Evolutionary conservation across 1,140 invertebrate genomes (phyloP), one percentile per base, ranked within the genome.

Genomic region (Temnothorax longispinosus): DNA sequence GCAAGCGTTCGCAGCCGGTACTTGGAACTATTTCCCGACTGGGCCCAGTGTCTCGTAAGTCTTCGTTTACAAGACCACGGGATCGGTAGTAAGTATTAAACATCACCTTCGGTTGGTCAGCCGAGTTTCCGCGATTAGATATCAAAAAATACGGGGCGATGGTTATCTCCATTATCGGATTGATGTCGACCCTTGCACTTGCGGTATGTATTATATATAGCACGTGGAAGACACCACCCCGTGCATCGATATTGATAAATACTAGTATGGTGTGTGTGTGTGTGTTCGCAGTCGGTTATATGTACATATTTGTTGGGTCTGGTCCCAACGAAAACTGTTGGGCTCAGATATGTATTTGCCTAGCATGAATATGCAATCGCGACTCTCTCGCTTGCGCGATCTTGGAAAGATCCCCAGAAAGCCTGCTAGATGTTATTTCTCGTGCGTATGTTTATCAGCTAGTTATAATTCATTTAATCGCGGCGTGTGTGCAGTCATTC

Each of bases 161-260:
- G 62, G 50, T 85, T 91, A 91, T 90, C 90, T 87, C 75, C 27
- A 69, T 72, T 85, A 35, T 67, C 77, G 84, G 56, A 89, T 27
- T 27, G 27, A 27, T 27, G 27, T 86, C 89, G 86, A 89, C 88
- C 81, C 54, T 58, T 67, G 32, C 15, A 1, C 38, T 64, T 78
- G 87, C 58, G 86, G 80, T 85, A 88, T 90, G 80, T 85, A 76
- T 90, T 90, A 86, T 6, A 47, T 18, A 54, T 71, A 85, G 81
- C 86, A 91, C 82, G 87, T 85, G 56, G 80, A 77, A 88, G 75
- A 50, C 86, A 88, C 78, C 88, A 76, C 67, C 62, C 50, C 62
- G 56, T 76, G 77, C 77, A 89, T 88, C 90, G 62, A 89, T 89
- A 88, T 80, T 89, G 82, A 92, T 92, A 92, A 92, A 91, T 92